Evolutionary conservation across 2,888 invertebrate genomes (phyloP), one percentile per base, ranked within the genome.

Genomic region (Ischnus inquisitorius): DNA sequence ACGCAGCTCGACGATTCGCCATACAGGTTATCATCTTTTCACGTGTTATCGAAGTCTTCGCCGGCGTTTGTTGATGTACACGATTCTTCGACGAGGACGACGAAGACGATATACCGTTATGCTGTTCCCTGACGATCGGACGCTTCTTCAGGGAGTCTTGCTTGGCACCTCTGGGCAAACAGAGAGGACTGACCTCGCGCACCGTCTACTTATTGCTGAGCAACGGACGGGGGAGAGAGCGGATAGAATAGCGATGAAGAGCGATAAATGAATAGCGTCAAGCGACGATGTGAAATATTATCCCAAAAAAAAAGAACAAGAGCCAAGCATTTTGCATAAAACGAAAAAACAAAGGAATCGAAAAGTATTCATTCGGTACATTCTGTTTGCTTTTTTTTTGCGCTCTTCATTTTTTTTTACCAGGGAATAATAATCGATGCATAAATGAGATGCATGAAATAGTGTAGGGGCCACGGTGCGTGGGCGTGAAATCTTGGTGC

Each of bases 161-260:
- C 90, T 93, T 93, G 90, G 93, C 93, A 88, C 93, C 93, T 88
- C 93, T 93, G 90, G 83, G 85, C 84, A 88, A 90, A 90, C 87
- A 90, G 83, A 90, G 79, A 87, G 75, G 86, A 82, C 83, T 86
- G 86, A 88, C 88, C 88, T 87, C 89, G 88, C 88, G 88, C 88
- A 87, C 88, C 88, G 87, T 89, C 89, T 90, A 90, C 88, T 90
- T 90, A 88, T 90, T 90, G 82, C 90, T 90, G 88, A 88, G 88
- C 88, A 88, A 89, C 88, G 88, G 87, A 88, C 85, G 86, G 88
- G 88, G 87, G 84, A 87, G 82, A 85, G 87, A 88, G 85, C 86
- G 88, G 87, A 86, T 78, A 88, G 74, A 83, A 71, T 28, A 84
- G 82, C 85, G 79, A 84, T 72, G 74, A 85, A 85, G 62, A 87